Percentiles rank a stretch among this genome's conserved stretches.
These are phyloP conservation scores for Daktulosphaira vitifoliae DNA, from an alignment of 1,140 invertebrate species.

Conservation along the genomic window DNA sequence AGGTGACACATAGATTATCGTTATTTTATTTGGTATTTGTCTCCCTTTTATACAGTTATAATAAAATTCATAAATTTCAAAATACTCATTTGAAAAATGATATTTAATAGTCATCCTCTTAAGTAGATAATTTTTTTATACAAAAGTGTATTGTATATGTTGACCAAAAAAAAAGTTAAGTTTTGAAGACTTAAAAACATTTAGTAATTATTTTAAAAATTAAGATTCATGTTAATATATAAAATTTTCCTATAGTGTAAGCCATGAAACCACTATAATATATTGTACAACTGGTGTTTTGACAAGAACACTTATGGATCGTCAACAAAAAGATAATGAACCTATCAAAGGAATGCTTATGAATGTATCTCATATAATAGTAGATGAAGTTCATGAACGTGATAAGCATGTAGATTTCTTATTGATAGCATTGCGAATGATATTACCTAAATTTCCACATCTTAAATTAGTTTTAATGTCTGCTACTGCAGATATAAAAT, in stretches of 20 bases:
- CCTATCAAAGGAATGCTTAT: slow-evolving; percentile 43
- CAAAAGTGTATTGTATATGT: too few relatives aligned
- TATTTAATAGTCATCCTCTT: too few relatives aligned
- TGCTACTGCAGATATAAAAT: slow-evolving; percentile 74
- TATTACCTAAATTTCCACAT: slow-evolving; percentile 58
- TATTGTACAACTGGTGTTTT: slow-evolving; percentile 90
- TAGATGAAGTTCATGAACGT: slow-evolving; percentile 89
- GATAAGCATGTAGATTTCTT: slow-evolving; percentile 90
- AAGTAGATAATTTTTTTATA: too few relatives aligned
- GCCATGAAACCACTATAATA: slow-evolving; percentile 67
- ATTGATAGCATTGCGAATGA: slow-evolving; percentile 71
- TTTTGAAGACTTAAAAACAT: neutral
- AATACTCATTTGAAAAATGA: too few relatives aligned
- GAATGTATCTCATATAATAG: slow-evolving; percentile 73
- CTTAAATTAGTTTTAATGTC: slow-evolving; percentile 88
- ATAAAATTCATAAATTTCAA: too few relatives aligned
- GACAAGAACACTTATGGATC: slow-evolving; percentile 72
- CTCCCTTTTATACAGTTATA: too few relatives aligned
- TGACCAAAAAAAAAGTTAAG: neutral
- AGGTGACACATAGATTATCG: too few relatives aligned
- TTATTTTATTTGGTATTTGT: too few relatives aligned
- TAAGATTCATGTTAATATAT: too few relatives aligned
- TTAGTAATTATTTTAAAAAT: neutral
- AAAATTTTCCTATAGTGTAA: neutral
- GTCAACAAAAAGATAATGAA: slow-evolving; percentile 47